phyloP scores from a whole-genome alignment of 2,888 invertebrate species.

The Melieria omissa region DNA sequence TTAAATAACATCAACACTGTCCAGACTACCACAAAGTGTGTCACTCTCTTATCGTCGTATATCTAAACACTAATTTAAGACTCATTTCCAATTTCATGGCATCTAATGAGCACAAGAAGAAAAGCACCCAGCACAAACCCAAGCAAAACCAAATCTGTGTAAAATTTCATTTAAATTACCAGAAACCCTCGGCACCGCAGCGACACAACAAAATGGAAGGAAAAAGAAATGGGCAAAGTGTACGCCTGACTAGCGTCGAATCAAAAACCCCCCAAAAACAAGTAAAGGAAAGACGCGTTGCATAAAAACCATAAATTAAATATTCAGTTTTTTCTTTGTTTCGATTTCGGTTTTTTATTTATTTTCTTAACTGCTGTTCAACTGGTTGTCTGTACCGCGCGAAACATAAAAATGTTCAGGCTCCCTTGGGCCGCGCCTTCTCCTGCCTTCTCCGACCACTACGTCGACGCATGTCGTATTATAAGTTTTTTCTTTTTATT shows the following conservation, averaged over 20 bases:
- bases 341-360: not conserved
- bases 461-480: not conserved
- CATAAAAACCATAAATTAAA: slow-evolving; percentile 25
- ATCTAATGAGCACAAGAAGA: not conserved
- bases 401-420: not conserved
- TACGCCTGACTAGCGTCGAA: slow-evolving; percentile 24
- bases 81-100: slow-evolving; percentile 26
- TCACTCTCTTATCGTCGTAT: slow-evolving; percentile 22
- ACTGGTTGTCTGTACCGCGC: not conserved
- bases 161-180: not conserved
- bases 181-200: not conserved
- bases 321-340: not conserved
- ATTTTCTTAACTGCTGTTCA: not conserved
- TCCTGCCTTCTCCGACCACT: too few species aligned
- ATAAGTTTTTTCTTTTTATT: not conserved
- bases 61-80: slow-evolving; percentile 27
- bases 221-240: not conserved
- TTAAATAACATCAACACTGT: too few species aligned
- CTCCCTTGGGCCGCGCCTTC: too few species aligned
- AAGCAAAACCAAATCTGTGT: not conserved
- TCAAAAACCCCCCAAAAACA: not conserved
- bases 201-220: not conserved
- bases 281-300: not conserved
- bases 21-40: slow-evolving; percentile 2
- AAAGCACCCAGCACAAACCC: not conserved